These are phyloP conservation scores for Drosophila fulvimacula DNA, from an alignment of 2,888 invertebrate genomes.

Conservation along the genomic window DNA sequence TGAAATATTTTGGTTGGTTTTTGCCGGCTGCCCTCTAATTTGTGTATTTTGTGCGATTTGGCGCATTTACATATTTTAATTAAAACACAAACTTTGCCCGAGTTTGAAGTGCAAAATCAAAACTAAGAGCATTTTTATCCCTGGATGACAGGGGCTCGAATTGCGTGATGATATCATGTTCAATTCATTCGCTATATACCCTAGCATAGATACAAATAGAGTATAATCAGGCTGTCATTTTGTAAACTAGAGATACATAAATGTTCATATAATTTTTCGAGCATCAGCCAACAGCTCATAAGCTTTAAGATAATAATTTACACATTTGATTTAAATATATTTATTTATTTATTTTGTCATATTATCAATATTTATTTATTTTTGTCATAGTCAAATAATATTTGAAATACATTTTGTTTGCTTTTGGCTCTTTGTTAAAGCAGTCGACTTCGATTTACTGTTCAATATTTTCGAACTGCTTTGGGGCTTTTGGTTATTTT, in stretches of 20 bases:
- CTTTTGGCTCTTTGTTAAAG: background rate
- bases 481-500: slow-evolving; percentile 50
- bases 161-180: background rate
- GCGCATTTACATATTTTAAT: slow-evolving; percentile 76
- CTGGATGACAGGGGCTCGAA: slow-evolving; percentile 5
- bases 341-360: too few relatives aligned
- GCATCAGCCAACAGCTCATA: too few relatives aligned
- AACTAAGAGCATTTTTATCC: slow-evolving; percentile 6
- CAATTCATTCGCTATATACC: slow-evolving; percentile 3
- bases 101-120: slow-evolving; percentile 33
- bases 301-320: background rate
- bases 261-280: too few relatives aligned
- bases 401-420: background rate
- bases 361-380: too few relatives aligned
- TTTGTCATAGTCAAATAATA: too few relatives aligned
- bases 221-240: background rate
- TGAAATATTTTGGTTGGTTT: slow-evolving; percentile 65
- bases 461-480: slow-evolving; percentile 24
- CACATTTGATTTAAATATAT: too few relatives aligned
- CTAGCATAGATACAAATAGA: background rate
- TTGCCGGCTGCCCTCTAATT: slow-evolving; percentile 34
- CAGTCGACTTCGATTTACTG: slow-evolving; percentile 11
- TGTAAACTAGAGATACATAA: too few relatives aligned
- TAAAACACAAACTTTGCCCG: slow-evolving; percentile 72
- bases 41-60: slow-evolving; percentile 58